A percentile compares a stretch with the other conserved stretches of the same genome.
phyloP scores from a whole-genome alignment of 2,888 invertebrate species.

The Lasius fuliginosus region DNA sequence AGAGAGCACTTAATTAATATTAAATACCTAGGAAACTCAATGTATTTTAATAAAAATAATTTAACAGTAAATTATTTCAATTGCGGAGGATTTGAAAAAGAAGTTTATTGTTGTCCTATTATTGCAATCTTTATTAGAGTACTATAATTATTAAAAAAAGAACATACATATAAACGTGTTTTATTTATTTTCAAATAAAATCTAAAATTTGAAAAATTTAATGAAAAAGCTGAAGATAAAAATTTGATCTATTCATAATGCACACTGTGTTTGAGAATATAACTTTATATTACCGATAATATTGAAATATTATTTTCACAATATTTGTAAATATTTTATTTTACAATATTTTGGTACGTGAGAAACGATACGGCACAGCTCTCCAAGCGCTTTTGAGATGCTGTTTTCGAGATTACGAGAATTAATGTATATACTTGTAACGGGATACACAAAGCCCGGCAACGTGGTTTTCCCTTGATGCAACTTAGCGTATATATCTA shows the following conservation, averaged over 20 bases:
- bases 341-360: background rate
- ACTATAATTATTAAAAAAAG: background rate
- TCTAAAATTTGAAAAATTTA: background rate
- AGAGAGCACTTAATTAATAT: background rate
- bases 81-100: background rate
- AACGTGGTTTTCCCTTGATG: conserved; percentile 8
- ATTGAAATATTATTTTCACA: background rate
- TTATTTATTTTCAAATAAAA: conserved; percentile 11
- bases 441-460: conserved; percentile 11
- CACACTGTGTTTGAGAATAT: background rate
- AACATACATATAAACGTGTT: background rate
- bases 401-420: conserved; percentile 24
- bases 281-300: background rate
- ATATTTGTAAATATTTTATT: background rate
- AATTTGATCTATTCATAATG: background rate
- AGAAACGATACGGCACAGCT: background rate
- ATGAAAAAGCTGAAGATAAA: background rate
- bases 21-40: conserved; percentile 10
- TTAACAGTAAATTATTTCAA: conserved; percentile 36
- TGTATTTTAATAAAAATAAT: conserved; percentile 16
- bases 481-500: conserved; percentile 34
- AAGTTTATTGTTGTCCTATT: conserved; percentile 22
- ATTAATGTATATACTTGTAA: conserved; percentile 45
- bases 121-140: conserved; percentile 17
- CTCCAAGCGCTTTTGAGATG: background rate